Conservation (phyloP, 2,113 vertebrate species). For the Chunga burmeisteri region DNA sequence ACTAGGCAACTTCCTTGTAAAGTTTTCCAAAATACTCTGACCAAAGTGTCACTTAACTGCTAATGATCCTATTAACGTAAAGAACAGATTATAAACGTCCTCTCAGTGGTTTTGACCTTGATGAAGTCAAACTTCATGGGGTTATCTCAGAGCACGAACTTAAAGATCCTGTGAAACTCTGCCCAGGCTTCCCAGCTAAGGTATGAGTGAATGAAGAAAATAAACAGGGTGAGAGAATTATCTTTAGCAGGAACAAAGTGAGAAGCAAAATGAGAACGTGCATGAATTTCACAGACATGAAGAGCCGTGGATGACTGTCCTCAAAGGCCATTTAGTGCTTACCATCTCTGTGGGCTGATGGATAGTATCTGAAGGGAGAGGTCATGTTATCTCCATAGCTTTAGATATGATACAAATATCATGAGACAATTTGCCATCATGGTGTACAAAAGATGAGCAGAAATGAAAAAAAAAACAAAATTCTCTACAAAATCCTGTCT, state of each 20-base stretch:
- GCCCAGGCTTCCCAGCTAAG: background rate
- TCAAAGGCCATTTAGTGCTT: background rate
- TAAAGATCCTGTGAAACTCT: background rate
- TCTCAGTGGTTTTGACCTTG: background rate
- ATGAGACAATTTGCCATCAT: background rate
- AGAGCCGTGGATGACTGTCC: background rate
- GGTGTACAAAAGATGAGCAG: background rate
- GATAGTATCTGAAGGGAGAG: background rate
- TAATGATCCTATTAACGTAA: background rate
- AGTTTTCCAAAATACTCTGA: background rate
- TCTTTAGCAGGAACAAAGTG: background rate
- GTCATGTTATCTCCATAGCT: background rate
- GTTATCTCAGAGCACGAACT: background rate
- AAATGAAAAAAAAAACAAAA: background rate
- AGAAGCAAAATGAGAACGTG: background rate
- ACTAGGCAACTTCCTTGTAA: background rate
- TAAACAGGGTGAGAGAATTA: background rate
- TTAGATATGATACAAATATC: background rate
- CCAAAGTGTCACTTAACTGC: background rate
- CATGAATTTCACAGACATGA: background rate
- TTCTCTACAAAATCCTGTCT: background rate
- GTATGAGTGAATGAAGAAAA: background rate
- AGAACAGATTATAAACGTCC: background rate
- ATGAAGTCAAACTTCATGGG: background rate
- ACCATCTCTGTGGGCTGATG: background rate